phyloP scores from a whole-genome alignment of 2,113 vertebrate species.

The Burhinus bistriatus region DNA sequence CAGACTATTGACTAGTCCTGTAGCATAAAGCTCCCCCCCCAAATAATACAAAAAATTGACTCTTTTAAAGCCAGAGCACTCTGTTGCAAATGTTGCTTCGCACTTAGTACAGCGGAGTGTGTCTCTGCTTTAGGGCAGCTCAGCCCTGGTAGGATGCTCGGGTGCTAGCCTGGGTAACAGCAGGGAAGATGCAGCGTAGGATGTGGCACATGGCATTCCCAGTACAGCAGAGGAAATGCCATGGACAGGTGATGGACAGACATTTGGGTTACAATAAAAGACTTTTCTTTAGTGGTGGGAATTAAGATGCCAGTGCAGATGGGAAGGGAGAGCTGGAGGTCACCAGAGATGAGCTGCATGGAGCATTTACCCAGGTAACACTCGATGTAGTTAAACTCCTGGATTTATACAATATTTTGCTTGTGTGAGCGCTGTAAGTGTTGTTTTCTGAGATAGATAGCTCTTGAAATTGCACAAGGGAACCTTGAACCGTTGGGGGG shows the following conservation, averaged over 20 bases:
- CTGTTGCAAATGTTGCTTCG: not conserved
- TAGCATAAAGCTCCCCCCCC: not conserved
- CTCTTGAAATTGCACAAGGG: not conserved
- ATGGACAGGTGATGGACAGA: not conserved
- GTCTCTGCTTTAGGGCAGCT: not conserved
- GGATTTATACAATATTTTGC: not conserved
- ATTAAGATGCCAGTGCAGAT: not conserved
- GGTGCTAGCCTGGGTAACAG: not conserved
- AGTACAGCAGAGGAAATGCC: not conserved
- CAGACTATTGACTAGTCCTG: not conserved
- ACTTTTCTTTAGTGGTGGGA: not conserved
- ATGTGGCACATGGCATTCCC: rapidly evolving
- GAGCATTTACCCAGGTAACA: not conserved
- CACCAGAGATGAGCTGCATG: rapidly evolving
- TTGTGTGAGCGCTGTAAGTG: rapidly evolving
- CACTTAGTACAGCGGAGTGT: not conserved
- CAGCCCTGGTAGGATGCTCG: not conserved
- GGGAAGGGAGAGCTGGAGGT: not conserved
- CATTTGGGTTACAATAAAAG: not conserved
- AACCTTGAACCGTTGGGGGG: not conserved
- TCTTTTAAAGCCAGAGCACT: not conserved
- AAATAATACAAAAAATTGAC: not conserved
- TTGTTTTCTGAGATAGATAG: not conserved
- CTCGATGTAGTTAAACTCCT: not conserved
- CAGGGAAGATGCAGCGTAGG: not conserved